A percentile compares a stretch with the other conserved stretches of the same genome.
These are phyloP conservation scores for Eupsilia transversa DNA, from an alignment of 2,888 invertebrate genomes.

Conservation along the genomic window DNA sequence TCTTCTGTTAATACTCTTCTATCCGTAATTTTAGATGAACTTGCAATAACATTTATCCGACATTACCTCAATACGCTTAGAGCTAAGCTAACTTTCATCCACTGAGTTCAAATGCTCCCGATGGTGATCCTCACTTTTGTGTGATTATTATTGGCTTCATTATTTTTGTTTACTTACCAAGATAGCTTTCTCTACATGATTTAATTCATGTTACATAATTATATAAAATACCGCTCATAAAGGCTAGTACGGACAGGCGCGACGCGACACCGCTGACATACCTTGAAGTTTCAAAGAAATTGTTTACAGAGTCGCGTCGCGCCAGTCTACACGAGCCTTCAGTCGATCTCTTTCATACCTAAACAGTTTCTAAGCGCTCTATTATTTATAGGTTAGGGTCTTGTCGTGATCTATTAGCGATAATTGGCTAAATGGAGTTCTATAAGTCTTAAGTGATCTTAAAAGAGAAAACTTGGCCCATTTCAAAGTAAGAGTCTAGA, in stretches of 20 bases:
- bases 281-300: too few species aligned
- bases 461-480: conserved; percentile 29
- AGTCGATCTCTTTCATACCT: not conserved
- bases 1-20: not conserved
- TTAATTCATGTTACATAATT: too few species aligned
- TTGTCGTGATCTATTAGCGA: conserved; percentile 49
- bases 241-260: too few species aligned
- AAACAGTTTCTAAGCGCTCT: conserved; percentile 20
- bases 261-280: too few species aligned
- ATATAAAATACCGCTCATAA: too few species aligned
- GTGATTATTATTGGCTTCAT: not conserved
- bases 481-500: conserved; percentile 16
- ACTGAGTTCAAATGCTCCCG: not conserved
- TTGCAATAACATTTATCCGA: not conserved
- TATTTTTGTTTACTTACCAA: conserved; percentile 13
- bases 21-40: not conserved
- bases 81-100: not conserved
- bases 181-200: too few species aligned
- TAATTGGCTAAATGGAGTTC: conserved; percentile 45
- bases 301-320: too few species aligned
- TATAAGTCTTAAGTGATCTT: conserved; percentile 27
- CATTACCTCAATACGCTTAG: not conserved
- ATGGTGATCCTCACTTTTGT: not conserved
- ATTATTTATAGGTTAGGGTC: conserved; percentile 25
- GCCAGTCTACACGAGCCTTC: too few species aligned